Percentiles rank a stretch among this genome's conserved stretches.
Evolutionary conservation across 2,888 invertebrate genomes (phyloP).

Genomic region (Saturnia pavonia): DNA sequence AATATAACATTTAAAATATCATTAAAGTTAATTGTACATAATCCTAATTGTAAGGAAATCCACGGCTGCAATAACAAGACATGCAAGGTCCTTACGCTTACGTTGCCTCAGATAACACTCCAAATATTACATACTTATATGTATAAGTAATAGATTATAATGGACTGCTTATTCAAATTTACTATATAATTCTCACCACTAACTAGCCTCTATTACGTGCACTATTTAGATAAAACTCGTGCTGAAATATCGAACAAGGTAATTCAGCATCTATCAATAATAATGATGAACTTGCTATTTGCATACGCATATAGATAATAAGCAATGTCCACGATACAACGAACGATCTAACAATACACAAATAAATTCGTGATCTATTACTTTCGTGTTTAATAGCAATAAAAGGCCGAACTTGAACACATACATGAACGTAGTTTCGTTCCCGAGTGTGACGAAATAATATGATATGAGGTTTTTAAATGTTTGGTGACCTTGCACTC

Average conservation of each 20-base stretch:
- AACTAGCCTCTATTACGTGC: conserved; percentile 4
- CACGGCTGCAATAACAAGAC: conserved; percentile 18
- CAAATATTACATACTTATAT: conserved; percentile 17
- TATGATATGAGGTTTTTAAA: conserved; percentile 8
- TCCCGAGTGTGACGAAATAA: conserved; percentile 2
- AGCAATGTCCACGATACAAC: not conserved
- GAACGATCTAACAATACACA: conserved; percentile 26
- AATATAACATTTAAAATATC: too few species aligned
- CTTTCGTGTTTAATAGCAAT: conserved; percentile 32
- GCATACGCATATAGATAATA: not conserved
- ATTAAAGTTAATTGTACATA: conserved; percentile 18
- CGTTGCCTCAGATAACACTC: conserved; percentile 20
- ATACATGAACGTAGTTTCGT: not conserved
- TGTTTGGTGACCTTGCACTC: conserved; percentile 11
- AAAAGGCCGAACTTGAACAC: conserved; percentile 22
- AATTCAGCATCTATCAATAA: conserved; percentile 22
- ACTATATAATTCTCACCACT: conserved; percentile 7
- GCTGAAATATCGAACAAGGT: conserved; percentile 11
- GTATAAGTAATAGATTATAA: conserved; percentile 17
- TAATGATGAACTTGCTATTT: conserved; percentile 23
- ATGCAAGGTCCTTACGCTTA: conserved; percentile 18
- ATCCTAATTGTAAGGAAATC: conserved; percentile 19
- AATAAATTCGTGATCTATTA: conserved; percentile 32
- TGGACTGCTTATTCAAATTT: conserved; percentile 22
- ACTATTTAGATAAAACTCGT: conserved; percentile 15